A percentile compares a stretch with the other conserved stretches of the same genome.
Conservation (phyloP, 2,113 vertebrate species). For the Clarias macrocephalus region DNA sequence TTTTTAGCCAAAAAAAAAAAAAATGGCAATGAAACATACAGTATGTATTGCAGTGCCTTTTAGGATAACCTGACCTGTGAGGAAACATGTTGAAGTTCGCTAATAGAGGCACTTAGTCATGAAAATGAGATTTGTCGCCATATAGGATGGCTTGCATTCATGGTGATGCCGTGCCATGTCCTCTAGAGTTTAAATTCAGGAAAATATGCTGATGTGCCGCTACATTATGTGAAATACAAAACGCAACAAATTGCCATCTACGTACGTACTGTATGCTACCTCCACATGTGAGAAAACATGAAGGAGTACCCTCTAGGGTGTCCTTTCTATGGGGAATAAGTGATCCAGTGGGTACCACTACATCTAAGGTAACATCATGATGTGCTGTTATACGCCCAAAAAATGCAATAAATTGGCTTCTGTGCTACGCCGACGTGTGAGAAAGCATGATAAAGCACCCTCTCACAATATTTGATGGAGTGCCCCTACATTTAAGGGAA, state of each 20-base stretch:
- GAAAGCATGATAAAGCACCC: not conserved
- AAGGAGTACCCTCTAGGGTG: not conserved
- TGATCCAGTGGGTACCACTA: not conserved
- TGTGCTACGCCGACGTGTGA: not conserved
- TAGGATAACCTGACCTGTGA: not conserved
- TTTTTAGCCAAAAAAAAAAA: no score
- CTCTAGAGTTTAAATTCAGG: not conserved
- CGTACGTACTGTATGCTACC: not conserved
- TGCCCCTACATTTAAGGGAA: no score
- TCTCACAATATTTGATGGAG: no score
- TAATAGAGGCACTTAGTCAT: no score
- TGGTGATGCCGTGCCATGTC: not conserved
- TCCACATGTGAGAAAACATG: not conserved
- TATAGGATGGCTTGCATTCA: no score
- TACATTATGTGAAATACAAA: no score
- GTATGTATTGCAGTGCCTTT: not conserved
- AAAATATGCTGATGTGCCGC: no score
- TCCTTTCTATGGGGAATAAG: not conserved
- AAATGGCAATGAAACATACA: no score
- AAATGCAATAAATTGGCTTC: not conserved
- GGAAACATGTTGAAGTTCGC: not conserved
- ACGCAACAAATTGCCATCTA: not conserved
- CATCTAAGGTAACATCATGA: not conserved
- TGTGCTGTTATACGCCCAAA: not conserved
- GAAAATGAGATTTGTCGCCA: no score